Base-by-base conservation (phyloP, 2,888 invertebrate genomes). In the Hermaeophaga mercurialis region DNA sequence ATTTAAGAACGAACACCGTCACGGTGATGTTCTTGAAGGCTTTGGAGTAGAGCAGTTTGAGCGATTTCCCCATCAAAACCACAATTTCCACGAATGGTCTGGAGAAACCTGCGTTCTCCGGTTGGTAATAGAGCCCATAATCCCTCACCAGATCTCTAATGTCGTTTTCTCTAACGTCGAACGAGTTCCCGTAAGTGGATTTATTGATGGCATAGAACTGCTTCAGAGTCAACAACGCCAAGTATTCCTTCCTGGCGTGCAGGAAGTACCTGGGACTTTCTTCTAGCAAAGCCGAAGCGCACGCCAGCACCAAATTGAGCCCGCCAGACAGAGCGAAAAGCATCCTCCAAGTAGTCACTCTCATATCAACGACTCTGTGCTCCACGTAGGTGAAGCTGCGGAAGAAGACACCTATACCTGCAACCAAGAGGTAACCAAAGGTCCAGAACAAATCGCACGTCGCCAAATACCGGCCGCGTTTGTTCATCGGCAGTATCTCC, bases 151-250 rank as follows among this genome's bases (percentile, higher is more conserved):
- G 45, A 43, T 66, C 46, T 8, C 56, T 47, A 15, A 73, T 28
- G 43, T 72, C 66, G 6, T 62, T 57, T 52, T 67, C 65, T 41
- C 58, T 67, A 12, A 79, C 78, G 49, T 73, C 67, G 62, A 75
- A 80, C 39, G 75, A 73, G 48, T 78, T 76, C 14, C 73, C 72
- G 59, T 80, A 78, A 59, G 70, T 75, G 1, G 80, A 79, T 62
- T 73, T 77, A 63, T 81, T 81, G 39, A 80, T 75, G 9, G 80
- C 78, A 62, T 76, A 80, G 18, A 80, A 79, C 58, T 79, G 76
- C 59, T 76, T 79, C 2, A 81, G 60, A 3, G 77, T 70, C 12
- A 70, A 54, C 1, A 76, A 46, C 1, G 80, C 79, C 53, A 76
- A 67, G 22, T 70, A 70, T 18, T 70, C 67, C 28, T 72, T 72